These are phyloP conservation scores for Ceyx erithaca DNA, from an alignment of 2,797 vertebrate genomes.

Conservation along the genomic window DNA sequence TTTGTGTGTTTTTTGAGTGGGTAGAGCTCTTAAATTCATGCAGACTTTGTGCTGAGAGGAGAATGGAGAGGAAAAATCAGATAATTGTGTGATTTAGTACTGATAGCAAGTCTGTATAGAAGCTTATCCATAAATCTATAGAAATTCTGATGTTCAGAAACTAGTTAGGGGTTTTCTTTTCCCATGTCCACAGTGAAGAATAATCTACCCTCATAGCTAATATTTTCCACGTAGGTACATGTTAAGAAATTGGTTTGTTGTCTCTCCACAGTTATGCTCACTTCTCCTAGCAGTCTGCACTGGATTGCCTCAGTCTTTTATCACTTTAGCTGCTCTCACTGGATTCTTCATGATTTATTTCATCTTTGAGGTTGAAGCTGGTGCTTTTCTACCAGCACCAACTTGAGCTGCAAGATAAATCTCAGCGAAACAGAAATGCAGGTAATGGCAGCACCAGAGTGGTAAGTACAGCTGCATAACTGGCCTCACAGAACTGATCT, in stretches of 20 bases:
- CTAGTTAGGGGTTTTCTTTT: background rate
- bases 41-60: background rate
- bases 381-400: background rate
- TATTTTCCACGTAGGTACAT: background rate
- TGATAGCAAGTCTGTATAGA: background rate
- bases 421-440: background rate
- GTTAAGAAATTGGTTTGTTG: background rate
- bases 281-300: background rate
- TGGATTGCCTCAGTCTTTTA: constrained; percentile 15
- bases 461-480: background rate
- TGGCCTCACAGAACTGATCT: background rate
- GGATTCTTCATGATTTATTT: constrained; percentile 27
- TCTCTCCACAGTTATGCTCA: background rate
- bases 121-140: background rate
- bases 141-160: background rate
- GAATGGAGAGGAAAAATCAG: background rate
- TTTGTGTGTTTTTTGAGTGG: background rate
- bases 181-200: rapidly evolving
- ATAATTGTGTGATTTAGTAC: background rate
- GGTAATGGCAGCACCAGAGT: background rate
- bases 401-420: constrained; percentile 5
- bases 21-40: background rate
- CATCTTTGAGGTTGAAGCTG: background rate
- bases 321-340: background rate
- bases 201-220: background rate